Percentiles rank a stretch among this genome's conserved stretches.
Evolutionary conservation across 2,113 vertebrate genomes (phyloP).

Genomic region (Coturnix japonica): DNA sequence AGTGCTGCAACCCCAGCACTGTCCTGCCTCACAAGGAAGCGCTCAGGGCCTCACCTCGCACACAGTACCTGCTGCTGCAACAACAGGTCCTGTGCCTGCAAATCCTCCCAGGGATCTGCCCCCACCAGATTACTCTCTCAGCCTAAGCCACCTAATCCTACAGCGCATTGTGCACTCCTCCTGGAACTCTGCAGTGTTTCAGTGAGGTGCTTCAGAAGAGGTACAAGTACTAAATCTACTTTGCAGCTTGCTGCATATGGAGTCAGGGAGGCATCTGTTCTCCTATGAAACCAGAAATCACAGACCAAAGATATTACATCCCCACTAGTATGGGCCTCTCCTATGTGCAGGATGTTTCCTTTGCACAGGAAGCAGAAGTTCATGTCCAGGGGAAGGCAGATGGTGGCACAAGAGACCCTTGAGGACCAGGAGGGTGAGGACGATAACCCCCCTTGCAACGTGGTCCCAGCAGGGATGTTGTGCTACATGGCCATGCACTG

Average conservation of each 20-base stretch:
- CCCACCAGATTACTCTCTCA: conserved; percentile 33
- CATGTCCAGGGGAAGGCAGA: neutral
- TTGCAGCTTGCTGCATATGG: neutral
- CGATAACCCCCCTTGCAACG: neutral
- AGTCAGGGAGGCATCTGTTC: neutral
- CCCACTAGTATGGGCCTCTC: neutral
- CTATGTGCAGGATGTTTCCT: neutral
- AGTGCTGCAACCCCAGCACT: fast-evolving
- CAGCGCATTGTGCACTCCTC: neutral
- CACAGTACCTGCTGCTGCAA: neutral
- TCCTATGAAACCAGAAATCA: neutral
- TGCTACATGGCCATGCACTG: neutral
- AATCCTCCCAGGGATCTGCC: conserved; percentile 46
- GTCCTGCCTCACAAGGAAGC: neutral
- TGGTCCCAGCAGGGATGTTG: neutral
- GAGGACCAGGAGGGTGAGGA: neutral
- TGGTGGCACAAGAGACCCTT: neutral
- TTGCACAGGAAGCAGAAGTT: fast-evolving
- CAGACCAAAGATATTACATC: neutral
- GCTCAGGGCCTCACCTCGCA: neutral
- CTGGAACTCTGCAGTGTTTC: neutral
- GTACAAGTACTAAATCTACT: neutral
- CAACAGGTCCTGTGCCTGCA: conserved; percentile 24
- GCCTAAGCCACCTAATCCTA: conserved; percentile 47
- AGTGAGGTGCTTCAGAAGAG: conserved; percentile 1